Conservation (phyloP, 2,113 vertebrate genomes). For the Montifringilla adamsi region DNA sequence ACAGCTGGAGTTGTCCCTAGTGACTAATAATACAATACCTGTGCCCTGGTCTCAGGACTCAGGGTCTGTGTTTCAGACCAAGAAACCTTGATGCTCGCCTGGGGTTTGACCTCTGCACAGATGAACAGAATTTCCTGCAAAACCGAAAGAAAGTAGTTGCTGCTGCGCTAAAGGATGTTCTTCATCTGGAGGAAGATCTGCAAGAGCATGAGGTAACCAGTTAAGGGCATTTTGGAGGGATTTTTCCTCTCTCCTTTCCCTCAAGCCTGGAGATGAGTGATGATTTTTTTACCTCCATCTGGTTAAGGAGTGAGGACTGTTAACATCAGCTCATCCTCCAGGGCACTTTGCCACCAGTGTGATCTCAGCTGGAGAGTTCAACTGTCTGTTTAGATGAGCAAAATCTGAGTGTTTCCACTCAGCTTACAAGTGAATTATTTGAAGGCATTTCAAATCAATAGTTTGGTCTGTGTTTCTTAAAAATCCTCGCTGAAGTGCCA, state of each 20-base stretch:
- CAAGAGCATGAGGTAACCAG: slow-evolving; percentile 71
- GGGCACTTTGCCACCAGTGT: background rate
- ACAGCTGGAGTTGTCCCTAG: background rate
- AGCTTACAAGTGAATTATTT: background rate
- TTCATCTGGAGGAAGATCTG: slow-evolving; percentile 74
- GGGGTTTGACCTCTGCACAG: slow-evolving; percentile 74
- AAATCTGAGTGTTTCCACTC: background rate
- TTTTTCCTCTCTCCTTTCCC: background rate
- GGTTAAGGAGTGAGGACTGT: background rate
- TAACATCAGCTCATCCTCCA: background rate
- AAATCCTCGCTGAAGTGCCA: background rate
- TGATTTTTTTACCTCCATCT: background rate
- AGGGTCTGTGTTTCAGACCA: slow-evolving; percentile 54
- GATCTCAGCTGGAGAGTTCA: background rate
- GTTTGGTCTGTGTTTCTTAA: background rate
- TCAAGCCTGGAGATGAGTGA: background rate
- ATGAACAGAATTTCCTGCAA: slow-evolving; percentile 78
- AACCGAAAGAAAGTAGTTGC: slow-evolving; percentile 76
- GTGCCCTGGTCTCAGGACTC: slow-evolving; percentile 52
- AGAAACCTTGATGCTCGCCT: slow-evolving; percentile 74
- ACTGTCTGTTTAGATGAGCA: background rate
- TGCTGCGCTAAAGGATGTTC: slow-evolving; percentile 68
- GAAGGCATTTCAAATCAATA: background rate
- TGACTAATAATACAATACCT: background rate
- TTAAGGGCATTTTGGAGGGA: background rate